Evolutionary conservation across 2,888 invertebrate genomes (phyloP), one percentile per base, ranked within the genome.

Genomic region (Byasa hedistus): DNA sequence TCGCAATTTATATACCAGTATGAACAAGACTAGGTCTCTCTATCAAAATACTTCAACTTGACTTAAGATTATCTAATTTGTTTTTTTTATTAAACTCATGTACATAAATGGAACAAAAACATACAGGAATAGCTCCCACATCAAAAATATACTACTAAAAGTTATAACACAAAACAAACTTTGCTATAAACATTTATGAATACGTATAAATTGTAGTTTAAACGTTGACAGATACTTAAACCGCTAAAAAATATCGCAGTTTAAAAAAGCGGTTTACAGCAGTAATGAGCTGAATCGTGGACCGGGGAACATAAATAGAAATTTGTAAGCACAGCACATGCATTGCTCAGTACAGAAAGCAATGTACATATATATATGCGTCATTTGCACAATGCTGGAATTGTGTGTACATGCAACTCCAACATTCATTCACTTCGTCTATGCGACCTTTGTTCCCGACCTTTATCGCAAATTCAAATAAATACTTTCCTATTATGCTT

Each of bases 321-420:
- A 3, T 44, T 12, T 3, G 19, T 17, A 17, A 44, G 19, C 15
- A 44, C 15, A 44, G 19, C 3, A 44, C 4, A 4, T 44, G 4
- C 15, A 32, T 15, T 15, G 12, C 15, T 4, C 44, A 44, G 44
- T 44, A 44, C 44, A 44, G 44, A 44, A 44, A 44, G 44, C 44
- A 44, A 1, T 32, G 8, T 32, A 32, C 32, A 10, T 32, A 32
- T 32, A 32, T 10, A 32, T 32, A 10, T 10, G 10, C 32, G 52
- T 52, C 32, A 52, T 52, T 7, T 52, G 32, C 27, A 52, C 21
- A 52, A 52, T 27, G 51, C 3, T 24, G 7, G 52, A 52, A 21
- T 52, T 52, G 52, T 52, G n/a, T 52, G 52, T 17, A 52, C n/a
- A 19, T 36, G 12, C 61, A 61, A 61, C 15, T 36, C 52, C 23